Conservation (phyloP, 2,113 vertebrate genomes). For the Cololabis saira region DNA sequence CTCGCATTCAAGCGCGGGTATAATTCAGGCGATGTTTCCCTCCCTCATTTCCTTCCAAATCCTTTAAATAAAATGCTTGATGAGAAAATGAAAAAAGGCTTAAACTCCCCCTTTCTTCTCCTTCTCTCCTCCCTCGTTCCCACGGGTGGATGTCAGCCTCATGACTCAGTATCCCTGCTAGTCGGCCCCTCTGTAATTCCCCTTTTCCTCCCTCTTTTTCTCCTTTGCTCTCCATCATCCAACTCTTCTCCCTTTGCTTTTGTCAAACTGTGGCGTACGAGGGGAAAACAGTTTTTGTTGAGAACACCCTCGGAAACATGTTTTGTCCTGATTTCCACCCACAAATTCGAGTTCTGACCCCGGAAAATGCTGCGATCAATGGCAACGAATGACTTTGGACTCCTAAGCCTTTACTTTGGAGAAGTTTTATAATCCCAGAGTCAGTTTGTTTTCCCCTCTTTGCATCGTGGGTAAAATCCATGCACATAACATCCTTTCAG, state of each 20-base stretch:
- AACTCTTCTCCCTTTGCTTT: not conserved
- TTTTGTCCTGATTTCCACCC: not conserved
- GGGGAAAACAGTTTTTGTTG: not conserved
- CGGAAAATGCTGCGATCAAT: too few species aligned
- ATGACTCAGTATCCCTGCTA: conserved; percentile 42
- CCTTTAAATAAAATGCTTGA: conserved; percentile 29
- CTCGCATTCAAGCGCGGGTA: not conserved
- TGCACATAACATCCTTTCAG: conserved; percentile 5
- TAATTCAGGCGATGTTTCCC: not conserved
- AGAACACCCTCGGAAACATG: not conserved
- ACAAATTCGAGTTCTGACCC: too few species aligned
- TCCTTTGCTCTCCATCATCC: conserved; percentile 4
- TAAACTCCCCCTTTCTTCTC: conserved; percentile 8
- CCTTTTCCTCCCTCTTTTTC: conserved; percentile 5
- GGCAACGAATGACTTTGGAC: not conserved
- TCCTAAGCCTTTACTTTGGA: not conserved
- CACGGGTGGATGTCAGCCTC: conserved; percentile 48
- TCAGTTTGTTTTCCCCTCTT: not conserved
- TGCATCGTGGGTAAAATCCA: not conserved
- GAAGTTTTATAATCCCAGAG: not conserved
- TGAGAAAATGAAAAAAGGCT: conserved; percentile 21
- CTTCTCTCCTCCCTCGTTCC: conserved; percentile 37
- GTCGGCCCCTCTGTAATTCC: conserved; percentile 42
- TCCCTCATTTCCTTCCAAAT: not conserved
- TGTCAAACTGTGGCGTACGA: not conserved